A percentile compares a stretch with the other conserved stretches of the same genome.
Evolutionary conservation across 1,140 invertebrate genomes (phyloP).

Genomic region (Bombus difficillimus): DNA sequence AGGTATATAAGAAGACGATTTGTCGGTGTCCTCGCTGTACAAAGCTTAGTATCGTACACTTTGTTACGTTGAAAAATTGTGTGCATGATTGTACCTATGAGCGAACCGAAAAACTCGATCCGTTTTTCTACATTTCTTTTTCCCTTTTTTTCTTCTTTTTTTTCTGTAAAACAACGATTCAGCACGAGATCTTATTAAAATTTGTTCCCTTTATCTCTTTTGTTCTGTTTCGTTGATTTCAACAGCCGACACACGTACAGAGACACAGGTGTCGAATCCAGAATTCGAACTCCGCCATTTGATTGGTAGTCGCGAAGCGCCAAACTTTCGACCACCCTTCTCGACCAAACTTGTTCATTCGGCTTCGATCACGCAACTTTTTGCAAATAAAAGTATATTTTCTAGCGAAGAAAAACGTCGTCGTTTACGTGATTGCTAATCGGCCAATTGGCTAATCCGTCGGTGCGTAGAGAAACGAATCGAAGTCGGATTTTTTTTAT

Average conservation of each 20-base stretch:
- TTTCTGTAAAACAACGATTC: slow-evolving; percentile 62
- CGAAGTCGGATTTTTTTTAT: slow-evolving; percentile 4
- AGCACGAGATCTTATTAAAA: slow-evolving; percentile 74
- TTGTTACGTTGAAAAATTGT: slow-evolving; percentile 70
- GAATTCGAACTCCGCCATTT: background rate
- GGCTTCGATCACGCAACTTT: background rate
- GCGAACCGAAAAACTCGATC: slow-evolving; percentile 25
- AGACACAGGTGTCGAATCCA: slow-evolving; percentile 48
- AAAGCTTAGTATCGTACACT: slow-evolving; percentile 10
- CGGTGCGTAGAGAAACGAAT: background rate
- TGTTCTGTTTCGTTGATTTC: slow-evolving; percentile 46
- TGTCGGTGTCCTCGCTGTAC: slow-evolving; percentile 32
- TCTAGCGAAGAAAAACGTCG: background rate
- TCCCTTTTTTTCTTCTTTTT: slow-evolving; percentile 5
- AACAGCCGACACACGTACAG: slow-evolving; percentile 40
- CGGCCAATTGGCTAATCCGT: no score
- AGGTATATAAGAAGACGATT: background rate
- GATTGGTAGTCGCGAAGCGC: background rate
- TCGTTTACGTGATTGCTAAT: background rate
- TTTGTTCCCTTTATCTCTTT: slow-evolving; percentile 59
- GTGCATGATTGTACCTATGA: slow-evolving; percentile 74
- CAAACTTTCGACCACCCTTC: background rate
- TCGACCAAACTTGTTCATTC: background rate
- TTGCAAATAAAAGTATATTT: background rate
- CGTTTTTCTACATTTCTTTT: background rate